A percentile compares a stretch with the other conserved stretches of the same genome.
phyloP scores from a whole-genome alignment of 2,888 invertebrate species.

The Lepetodrilus schrolli region DNA sequence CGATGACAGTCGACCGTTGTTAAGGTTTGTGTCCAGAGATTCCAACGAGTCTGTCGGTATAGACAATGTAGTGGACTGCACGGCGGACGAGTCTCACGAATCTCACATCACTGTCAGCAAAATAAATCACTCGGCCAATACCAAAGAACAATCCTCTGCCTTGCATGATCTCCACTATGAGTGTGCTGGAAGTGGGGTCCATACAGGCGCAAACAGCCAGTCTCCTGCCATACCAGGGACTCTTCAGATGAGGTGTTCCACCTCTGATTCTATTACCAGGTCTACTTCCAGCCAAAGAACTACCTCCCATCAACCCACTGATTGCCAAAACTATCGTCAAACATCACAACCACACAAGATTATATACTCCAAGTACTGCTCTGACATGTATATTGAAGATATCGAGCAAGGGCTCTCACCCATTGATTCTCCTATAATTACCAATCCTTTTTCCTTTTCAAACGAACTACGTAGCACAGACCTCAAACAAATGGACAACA shows the following conservation, averaged over 20 bases:
- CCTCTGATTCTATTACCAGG: no score
- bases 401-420: neutral
- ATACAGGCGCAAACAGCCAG: no score
- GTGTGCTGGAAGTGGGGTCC: neutral
- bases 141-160: constrained; percentile 5
- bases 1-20: neutral
- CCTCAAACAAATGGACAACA: neutral
- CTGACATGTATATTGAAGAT: constrained; percentile 6
- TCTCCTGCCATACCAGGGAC: no score
- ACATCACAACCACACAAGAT: neutral
- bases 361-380: neutral
- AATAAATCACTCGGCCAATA: constrained; percentile 3
- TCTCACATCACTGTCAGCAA: neutral
- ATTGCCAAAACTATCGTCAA: neutral
- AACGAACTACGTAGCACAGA: neutral
- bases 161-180: neutral
- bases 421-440: neutral
- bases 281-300: neutral
- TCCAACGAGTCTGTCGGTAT: neutral
- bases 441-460: neutral
- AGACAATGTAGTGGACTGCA: constrained; percentile 5
- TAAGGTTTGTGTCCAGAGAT: constrained; percentile 12
- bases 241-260: no score
- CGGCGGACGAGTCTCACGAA: neutral
- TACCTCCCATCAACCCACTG: no score